Evolutionary conservation across 2,888 invertebrate genomes (phyloP), one percentile per base, ranked within the genome.

Genomic region (Pediacus dermestoides): DNA sequence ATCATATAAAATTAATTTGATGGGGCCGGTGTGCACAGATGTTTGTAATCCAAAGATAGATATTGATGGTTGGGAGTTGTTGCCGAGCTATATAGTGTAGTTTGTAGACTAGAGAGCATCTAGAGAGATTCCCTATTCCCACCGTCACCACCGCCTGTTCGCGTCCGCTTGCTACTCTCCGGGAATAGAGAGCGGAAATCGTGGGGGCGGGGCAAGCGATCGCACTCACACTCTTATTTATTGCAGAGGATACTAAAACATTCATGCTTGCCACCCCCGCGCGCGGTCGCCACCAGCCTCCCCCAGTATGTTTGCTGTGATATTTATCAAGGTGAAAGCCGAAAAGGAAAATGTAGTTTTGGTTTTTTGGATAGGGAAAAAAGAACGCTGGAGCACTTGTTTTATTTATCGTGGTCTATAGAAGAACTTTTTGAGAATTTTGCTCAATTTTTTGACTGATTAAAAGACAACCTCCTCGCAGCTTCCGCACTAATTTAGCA

Each of bases 221-320:
- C 42, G 33, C 42, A 42, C 42, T 42, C 39, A 34, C 42, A 28
- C 38, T 42, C 42, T 38, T 42, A 46, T 46, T 46, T 46, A 46
- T 42, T 39, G 45, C 42, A 30, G 27, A 28, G 33, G 33, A 34
- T 42, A 37, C 42, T 46, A 46, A 46, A 46, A 46, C 45, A 42
- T 46, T 46, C 45, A 46, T 46, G 42, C 23, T 4, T n/a, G n/a
- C n/a, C n/a, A n/a, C n/a, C n/a, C n/a, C n/a, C n/a, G n/a, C n/a
- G n/a, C n/a, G n/a, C n/a, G n/a, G n/a, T n/a, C n/a, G n/a, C n/a
- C n/a, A n/a, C n/a, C n/a, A n/a, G n/a, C n/a, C 30, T 22, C 37
- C 36, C 37, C 33, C 30, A 32, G 30, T 34, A 30, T 36, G 35
- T 27, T 39, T 25, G 11, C 37, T 30, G 14, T 14, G 36, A 42